Base-by-base conservation (phyloP, 1,140 invertebrate genomes). In the Cyrtorhinus lividipennis region DNA sequence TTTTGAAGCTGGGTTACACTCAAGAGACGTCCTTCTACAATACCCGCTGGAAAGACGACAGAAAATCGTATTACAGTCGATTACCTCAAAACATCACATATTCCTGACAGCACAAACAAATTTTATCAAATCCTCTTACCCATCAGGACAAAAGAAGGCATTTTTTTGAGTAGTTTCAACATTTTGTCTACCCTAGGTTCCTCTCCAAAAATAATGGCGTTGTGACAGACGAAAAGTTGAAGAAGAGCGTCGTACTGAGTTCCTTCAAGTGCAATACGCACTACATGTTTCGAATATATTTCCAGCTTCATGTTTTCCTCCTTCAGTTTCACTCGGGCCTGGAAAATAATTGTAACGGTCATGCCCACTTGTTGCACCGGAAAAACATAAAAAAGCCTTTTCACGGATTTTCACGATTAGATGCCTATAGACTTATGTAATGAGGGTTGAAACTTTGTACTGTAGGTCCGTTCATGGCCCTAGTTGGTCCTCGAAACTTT, bases 11-110 rank as follows among this genome's bases (percentile, higher is more conserved):
- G 65, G 24, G 18, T 66, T 56, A 61, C 60, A 63, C 66, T 69
- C 46, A 71, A 53, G 5, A 70, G 48, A 24, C 66, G 48, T 18
- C 65, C 66, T 56, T 71, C 69, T 2, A 71, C 63, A 25, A 71
- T 66, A 10, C 57, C 68, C 64, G 65, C 69, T 67, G 63, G 61
- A 67, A 66, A 23, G 56, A 59, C n/a, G 38, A 8, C 8, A 44
- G n/a, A 8, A 44, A 45, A 20, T 22, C n/a, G n/a, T 44, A 10
- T 44, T 10, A 10, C 38, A n/a, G n/a, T n/a, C n/a, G 38, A 10
- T 44, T n/a, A 57, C 1, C 0, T 20, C 48, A 22, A n/a, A 61
- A 61, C 12, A 12, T n/a, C 23, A 18, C 1, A 62, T 13, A 15
- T 62, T 15, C 57, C 20, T 56, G 24, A 8, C 1, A 5, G 10